Percentiles rank a stretch among this genome's conserved stretches.
Evolutionary conservation across 2,888 invertebrate species (phyloP).

Genomic region (Oxytorus armatus): DNA sequence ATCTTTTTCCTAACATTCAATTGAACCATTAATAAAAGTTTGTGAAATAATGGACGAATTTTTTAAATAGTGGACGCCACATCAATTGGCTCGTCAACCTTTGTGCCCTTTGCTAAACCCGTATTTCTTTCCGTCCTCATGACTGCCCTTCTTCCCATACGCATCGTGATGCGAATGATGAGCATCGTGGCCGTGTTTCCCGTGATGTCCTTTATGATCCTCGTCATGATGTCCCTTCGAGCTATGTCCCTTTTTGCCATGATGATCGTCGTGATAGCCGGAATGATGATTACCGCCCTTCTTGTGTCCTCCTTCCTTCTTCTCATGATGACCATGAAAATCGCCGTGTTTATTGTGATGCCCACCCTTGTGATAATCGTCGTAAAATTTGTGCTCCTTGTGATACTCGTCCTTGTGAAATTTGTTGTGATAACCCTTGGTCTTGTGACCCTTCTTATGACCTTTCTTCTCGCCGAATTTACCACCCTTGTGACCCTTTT

Average conservation of each 20-base stretch:
- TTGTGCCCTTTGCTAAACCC: conserved; percentile 78
- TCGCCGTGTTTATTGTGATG: conserved; percentile 89
- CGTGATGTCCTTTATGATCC: conserved; percentile 88
- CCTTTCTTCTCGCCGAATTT: conserved; percentile 93
- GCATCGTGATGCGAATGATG: conserved; percentile 87
- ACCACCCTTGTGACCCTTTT: conserved; percentile 92
- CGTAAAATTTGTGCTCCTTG: conserved; percentile 88
- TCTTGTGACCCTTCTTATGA: conserved; percentile 93
- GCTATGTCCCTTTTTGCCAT: conserved; percentile 88
- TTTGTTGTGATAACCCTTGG: conserved; percentile 94
- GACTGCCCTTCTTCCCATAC: conserved; percentile 87
- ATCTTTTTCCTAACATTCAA: conserved; percentile 30
- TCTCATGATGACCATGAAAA: conserved; percentile 88
- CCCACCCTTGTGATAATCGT: conserved; percentile 91
- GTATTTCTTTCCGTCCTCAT: conserved; percentile 85
- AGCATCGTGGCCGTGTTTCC: conserved; percentile 87
- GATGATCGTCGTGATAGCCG: conserved; percentile 87
- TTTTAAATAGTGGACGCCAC: background rate
- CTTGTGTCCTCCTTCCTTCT: conserved; percentile 88
- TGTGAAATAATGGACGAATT: background rate
- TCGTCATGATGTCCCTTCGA: conserved; percentile 89
- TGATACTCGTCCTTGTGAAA: conserved; percentile 92
- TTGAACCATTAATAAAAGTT: conserved; percentile 22
- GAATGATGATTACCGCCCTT: conserved; percentile 88
- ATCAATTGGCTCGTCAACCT: conserved; percentile 47